These are phyloP conservation scores for Drosophila koepferae DNA, from an alignment of 2,888 invertebrate species.

Conservation along the genomic window DNA sequence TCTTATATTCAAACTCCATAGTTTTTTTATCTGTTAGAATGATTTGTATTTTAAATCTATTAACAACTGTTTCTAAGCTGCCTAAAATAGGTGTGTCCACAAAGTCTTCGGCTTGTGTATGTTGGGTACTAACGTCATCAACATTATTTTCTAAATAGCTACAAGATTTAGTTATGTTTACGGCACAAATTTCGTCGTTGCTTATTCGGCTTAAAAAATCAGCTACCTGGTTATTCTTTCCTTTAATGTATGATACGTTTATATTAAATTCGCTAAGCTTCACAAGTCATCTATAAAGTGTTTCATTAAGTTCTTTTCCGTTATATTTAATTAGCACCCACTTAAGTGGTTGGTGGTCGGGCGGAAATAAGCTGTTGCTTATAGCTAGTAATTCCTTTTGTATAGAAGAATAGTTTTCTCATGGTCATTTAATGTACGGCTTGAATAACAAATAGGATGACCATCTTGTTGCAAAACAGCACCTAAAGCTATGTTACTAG, in stretches of 20 bases:
- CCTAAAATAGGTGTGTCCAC: neutral
- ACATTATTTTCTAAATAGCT: neutral
- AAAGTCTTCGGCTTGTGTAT: neutral
- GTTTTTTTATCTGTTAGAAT: neutral
- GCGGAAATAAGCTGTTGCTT: neutral
- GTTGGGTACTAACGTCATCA: neutral
- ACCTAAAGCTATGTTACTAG: neutral
- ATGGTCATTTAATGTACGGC: neutral
- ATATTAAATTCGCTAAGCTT: neutral
- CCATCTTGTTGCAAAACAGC: neutral
- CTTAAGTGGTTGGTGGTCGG: neutral
- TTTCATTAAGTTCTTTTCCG: neutral
- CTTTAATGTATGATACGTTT: neutral
- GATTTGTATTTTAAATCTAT: neutral
- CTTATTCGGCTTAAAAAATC: neutral
- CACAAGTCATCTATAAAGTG: neutral
- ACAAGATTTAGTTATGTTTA: neutral
- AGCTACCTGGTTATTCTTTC: neutral
- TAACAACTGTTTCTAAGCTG: neutral
- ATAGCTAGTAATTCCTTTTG: no score
- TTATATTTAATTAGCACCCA: conserved; percentile 2
- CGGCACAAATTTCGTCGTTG: conserved; percentile 1
- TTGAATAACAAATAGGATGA: neutral
- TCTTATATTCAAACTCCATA: neutral
- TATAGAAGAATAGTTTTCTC: neutral